A percentile compares a stretch with the other conserved stretches of the same genome.
Evolutionary conservation across 2,113 vertebrate genomes (phyloP).

Genomic region (Dermatemys mawii): DNA sequence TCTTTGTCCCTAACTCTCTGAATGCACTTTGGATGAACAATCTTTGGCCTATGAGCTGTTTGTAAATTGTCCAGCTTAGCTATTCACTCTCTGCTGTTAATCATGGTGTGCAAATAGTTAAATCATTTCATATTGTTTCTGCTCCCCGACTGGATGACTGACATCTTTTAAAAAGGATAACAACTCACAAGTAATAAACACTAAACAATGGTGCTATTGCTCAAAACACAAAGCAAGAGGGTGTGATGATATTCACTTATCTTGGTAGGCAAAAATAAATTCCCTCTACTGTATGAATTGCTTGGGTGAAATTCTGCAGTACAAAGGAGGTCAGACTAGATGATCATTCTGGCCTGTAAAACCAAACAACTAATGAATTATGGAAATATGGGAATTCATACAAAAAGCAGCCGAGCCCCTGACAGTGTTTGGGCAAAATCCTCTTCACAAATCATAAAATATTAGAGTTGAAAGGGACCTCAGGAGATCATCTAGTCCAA

Average conservation of each 20-base stretch:
- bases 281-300: background rate
- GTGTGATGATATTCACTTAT: background rate
- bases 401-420: background rate
- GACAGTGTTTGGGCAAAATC: background rate
- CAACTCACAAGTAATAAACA: background rate
- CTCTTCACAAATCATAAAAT: background rate
- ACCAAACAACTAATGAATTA: background rate
- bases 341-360: background rate
- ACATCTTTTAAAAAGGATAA: background rate
- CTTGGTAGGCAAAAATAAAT: background rate
- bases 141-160: accelerated
- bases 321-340: background rate
- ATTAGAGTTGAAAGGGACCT: too few species aligned
- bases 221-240: background rate
- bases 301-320: background rate
- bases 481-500: too few species aligned
- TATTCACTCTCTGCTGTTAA: background rate
- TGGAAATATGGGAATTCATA: background rate
- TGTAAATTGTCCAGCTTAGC: background rate
- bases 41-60: accelerated
- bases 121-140: background rate
- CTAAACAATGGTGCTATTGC: background rate
- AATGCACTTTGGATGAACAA: background rate
- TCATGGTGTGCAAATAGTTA: background rate
- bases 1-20: background rate